phyloP scores from a whole-genome alignment of 2,797 vertebrate species.

The Dipus sagitta region DNA sequence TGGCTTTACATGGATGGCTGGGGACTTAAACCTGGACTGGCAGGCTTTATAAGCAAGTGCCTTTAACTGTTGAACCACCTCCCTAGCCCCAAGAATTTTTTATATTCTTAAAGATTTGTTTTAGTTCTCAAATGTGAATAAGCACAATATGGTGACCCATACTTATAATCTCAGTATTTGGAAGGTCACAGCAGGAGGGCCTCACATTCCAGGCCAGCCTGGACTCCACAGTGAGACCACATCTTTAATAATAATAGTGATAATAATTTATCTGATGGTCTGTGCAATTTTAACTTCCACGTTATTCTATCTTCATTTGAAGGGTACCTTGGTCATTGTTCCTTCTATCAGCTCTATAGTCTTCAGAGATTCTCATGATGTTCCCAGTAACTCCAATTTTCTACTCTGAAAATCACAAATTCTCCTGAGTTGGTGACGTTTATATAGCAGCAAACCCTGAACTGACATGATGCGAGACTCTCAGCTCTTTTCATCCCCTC shows the following conservation, averaged over 20 bases:
- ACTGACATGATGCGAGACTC: not conserved
- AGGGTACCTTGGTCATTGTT: not conserved
- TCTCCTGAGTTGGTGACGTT: not conserved
- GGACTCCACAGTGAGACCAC: no score
- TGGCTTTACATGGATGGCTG: no score
- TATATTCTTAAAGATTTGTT: not conserved
- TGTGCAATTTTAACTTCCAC: not conserved
- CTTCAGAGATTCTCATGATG: not conserved
- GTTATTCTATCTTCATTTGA: not conserved
- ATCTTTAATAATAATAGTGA: no score
- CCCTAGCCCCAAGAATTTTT: not conserved
- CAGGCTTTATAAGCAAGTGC: no score
- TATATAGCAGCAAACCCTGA: not conserved
- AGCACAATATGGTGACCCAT: not conserved
- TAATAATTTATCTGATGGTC: not conserved
- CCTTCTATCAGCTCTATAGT: not conserved
- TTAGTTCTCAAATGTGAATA: constrained; percentile 36
- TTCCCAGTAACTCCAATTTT: not conserved
- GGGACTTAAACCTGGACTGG: no score
- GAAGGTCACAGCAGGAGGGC: not conserved
- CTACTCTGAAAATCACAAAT: not conserved
- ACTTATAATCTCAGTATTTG: not conserved
- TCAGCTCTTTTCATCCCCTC: not conserved
- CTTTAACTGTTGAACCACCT: no score
- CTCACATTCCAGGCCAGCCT: no score